phyloP scores from a whole-genome alignment of 2,113 vertebrate species.

The Glaucomys volans region DNA sequence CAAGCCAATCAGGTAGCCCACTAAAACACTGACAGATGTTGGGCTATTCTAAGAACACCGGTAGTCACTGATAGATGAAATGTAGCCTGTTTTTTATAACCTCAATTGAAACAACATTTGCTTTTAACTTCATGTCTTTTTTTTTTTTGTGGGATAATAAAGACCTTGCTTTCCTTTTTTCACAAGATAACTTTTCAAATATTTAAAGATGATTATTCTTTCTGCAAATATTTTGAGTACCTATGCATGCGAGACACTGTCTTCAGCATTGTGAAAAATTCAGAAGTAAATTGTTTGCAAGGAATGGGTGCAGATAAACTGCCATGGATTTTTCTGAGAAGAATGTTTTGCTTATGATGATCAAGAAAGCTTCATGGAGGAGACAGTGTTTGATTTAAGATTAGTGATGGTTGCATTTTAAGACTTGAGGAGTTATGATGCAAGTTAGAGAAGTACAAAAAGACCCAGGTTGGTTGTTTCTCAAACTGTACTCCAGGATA shows the following conservation, averaged over 20 bases:
- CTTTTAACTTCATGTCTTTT: not conserved
- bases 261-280: not conserved
- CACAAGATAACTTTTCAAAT: conserved; percentile 28
- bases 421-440: too few species aligned
- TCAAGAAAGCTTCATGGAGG: conserved; percentile 15
- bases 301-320: conserved; percentile 24
- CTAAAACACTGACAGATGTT: conserved; percentile 13
- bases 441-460: conserved; percentile 9
- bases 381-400: conserved; percentile 51
- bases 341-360: conserved; percentile 39
- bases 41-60: not conserved
- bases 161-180: conserved; percentile 39
- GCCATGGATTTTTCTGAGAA: conserved; percentile 47
- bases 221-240: conserved; percentile 30
- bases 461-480: conserved; percentile 20
- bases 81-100: not conserved
- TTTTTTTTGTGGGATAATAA: not conserved
- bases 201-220: conserved; percentile 59
- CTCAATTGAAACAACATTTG: conserved; percentile 39
- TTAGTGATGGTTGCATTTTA: conserved; percentile 12
- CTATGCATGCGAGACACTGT: not conserved
- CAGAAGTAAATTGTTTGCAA: conserved; percentile 1
- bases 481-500: not conserved
- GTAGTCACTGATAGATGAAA: not conserved
- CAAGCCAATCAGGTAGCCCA: not conserved